Base-by-base conservation (phyloP, 2,797 vertebrate species). In the Sebastes jordani region DNA sequence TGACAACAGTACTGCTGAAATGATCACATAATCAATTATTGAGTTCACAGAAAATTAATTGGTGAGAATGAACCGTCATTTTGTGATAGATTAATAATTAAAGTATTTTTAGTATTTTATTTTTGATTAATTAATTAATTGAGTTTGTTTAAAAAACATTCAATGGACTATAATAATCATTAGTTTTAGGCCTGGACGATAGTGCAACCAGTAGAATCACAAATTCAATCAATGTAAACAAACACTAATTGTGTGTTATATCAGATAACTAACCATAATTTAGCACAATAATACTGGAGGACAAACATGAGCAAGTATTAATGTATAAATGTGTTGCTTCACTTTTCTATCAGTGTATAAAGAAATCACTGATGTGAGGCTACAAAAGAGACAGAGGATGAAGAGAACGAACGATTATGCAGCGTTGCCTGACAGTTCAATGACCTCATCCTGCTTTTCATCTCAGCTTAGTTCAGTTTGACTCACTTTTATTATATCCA, bases 381-480 rank as follows among this genome's bases (percentile, higher is more conserved):
- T 64, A 77, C 78, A 85, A 85, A 85, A 82, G 78, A 80, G 63
- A 86, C 16, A 71, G 36, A 78, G 62, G 67, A 88, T 77, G 66
- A 83, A 82, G 79, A 83, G 80, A 76, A 85, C 7, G 36, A 80
- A 87, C 46, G 75, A 88, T 86, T 73, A 88, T 84, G 71, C 78
- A 74, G 62, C 70, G 11, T 14, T 86, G 76, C 80, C 67, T 74
- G 82, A 74, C 76, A 85, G 76, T 76, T 82, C 85, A 87, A 75
- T 89, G 85, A 86, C 82, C 74, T 87, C 87, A 83, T 83, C 62
- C 70, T 75, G 69, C 80, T 86, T 90, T 86, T 88, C 70, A 88
- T 87, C 76, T 86, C 36, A 66, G 84, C 65, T 76, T 81, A 62
- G 63, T 73, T 86, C 74, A 80, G 20, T 79, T 79, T 80, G 49